Evolutionary conservation across 2,888 invertebrate genomes (phyloP), one percentile per base, ranked within the genome.

Genomic region (Lasioglossum oenotherae): DNA sequence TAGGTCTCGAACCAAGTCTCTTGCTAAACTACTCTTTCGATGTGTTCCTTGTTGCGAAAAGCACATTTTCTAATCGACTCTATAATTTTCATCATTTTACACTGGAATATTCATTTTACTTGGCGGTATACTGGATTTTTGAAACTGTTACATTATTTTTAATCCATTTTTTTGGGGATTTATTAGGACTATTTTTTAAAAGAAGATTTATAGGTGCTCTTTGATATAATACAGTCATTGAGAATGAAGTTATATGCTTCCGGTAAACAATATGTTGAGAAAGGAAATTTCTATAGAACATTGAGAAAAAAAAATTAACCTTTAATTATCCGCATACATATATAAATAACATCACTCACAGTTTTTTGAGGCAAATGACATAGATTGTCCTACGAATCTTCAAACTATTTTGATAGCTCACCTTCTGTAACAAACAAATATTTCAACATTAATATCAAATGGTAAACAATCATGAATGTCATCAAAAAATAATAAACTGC

Each of bases 401-500:
- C 8, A 10, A 53, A n/a, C 1, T 10, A n/a, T 23, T 23, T 1
- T n/a, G 57, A 10, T 53, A 57, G 57, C 57, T 57, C n/a, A 57
- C 57, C 57, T 57, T 57, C 57, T 57, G 57, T 10, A 57, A 57
- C 57, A 57, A n/a, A 57, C n/a, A 57, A 57, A n/a, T n/a, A n/a
- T 57, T 57, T 57, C n/a, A n/a, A 57, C n/a, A n/a, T n/a, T 57
- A n/a, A 57, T n/a, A 57, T 10, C 19, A n/a, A 57, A n/a, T n/a
- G n/a, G 23, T n/a, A 4, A n/a, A 53, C n/a, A 53, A n/a, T 57
- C n/a, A 8, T 57, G n/a, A n/a, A 53, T 10, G 3, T 12, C 10
- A 12, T 23, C n/a, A n/a, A 12, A 12, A 4, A 57, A 23, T 53
- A 10, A 57, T n/a, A 57, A 57, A 10, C 10, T 53, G 10, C 10